Conservation (phyloP, 2,797 vertebrate genomes). For the Danio choprae region DNA sequence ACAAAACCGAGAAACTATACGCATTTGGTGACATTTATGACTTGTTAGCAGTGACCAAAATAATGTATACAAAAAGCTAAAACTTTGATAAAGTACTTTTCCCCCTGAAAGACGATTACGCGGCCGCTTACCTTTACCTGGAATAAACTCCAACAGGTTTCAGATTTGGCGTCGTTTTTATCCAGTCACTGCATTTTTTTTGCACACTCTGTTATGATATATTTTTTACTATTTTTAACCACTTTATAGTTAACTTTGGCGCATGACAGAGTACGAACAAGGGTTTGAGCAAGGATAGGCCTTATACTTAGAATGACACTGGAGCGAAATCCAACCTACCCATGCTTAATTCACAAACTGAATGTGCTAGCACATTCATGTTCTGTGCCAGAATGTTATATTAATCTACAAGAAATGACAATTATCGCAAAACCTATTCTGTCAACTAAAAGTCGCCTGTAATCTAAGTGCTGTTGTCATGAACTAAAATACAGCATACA, state of each 20-base stretch:
- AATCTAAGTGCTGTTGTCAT: constrained; percentile 1
- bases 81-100: neutral
- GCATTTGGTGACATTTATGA: neutral
- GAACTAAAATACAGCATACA: constrained; percentile 3
- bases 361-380: neutral
- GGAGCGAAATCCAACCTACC: neutral
- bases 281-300: neutral
- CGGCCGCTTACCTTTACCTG: neutral
- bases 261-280: neutral
- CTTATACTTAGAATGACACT: constrained; percentile 3
- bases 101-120: neutral
- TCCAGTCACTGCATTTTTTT: neutral
- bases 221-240: neutral
- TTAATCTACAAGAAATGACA: neutral
- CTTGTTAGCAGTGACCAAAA: neutral
- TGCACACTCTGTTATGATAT: neutral
- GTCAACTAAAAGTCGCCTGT: neutral
- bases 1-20: neutral
- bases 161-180: neutral
- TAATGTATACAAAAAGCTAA: neutral
- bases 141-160: neutral
- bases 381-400: neutral
- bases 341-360: neutral
- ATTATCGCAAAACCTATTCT: neutral
- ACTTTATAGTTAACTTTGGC: neutral